Evolutionary conservation across 2,888 invertebrate species (phyloP).

Genomic region (Panopea generosa): DNA sequence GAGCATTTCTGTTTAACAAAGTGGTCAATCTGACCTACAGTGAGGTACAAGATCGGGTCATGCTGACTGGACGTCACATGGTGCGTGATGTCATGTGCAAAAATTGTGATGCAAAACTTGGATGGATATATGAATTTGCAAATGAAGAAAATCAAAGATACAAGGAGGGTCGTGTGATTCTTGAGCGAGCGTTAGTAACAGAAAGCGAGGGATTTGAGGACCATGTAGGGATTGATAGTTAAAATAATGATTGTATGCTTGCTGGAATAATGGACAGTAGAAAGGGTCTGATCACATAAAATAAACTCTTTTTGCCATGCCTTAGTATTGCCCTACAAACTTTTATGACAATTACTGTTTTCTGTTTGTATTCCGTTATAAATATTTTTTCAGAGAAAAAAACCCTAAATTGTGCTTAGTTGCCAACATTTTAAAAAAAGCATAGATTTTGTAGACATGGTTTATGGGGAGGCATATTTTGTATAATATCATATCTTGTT

Average conservation of each 20-base stretch:
- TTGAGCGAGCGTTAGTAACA: constrained; percentile 97
- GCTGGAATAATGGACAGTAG: no score
- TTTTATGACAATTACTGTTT: no score
- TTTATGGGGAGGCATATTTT: no score
- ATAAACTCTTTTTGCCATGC: no score
- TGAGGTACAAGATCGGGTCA: constrained; percentile 90
- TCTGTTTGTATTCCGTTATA: no score
- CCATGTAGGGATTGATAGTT: constrained; percentile 75
- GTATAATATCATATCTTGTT: no score
- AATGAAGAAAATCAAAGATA: constrained; percentile 98
- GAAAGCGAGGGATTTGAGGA: constrained; percentile 94
- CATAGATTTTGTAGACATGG: no score
- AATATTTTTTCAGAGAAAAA: no score
- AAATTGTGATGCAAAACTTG: constrained; percentile 97
- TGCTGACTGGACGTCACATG: constrained; percentile 98
- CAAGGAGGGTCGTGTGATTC: constrained; percentile 97
- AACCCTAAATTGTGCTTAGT: not conserved
- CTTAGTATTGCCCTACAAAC: no score
- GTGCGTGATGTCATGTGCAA: constrained; percentile 99
- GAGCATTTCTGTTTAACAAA: constrained; percentile 97
- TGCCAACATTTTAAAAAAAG: no score
- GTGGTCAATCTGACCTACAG: constrained; percentile 96
- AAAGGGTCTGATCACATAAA: no score
- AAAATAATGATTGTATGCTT: constrained; percentile 4
- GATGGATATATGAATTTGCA: constrained; percentile 99